Evolutionary conservation across 2,113 vertebrate species (phyloP).

Genomic region (Catharus minimus): DNA sequence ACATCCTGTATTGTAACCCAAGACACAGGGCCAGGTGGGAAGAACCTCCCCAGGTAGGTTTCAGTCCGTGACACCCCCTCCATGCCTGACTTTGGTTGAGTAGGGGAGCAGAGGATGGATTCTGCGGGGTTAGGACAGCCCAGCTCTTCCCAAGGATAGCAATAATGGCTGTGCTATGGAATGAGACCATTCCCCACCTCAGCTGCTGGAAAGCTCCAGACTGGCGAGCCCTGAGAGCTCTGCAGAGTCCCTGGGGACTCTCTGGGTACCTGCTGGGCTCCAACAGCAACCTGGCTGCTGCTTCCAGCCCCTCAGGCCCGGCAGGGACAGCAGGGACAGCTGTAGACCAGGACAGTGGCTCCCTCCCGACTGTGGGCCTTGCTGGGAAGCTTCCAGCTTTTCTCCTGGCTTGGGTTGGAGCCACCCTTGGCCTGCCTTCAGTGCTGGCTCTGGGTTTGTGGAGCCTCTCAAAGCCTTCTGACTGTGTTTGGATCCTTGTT

Average conservation of each 20-base stretch:
- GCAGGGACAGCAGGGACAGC: background rate
- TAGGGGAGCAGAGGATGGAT: background rate
- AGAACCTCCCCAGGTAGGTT: background rate
- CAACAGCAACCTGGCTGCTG: background rate
- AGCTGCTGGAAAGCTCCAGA: fast-evolving
- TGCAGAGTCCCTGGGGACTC: background rate
- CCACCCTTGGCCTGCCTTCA: background rate
- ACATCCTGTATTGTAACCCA: no score
- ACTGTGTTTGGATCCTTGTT: background rate
- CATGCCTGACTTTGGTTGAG: background rate
- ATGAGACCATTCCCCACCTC: background rate
- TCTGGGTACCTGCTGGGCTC: background rate
- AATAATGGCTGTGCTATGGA: no score
- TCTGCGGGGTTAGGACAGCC: background rate
- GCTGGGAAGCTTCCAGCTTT: constrained; percentile 1
- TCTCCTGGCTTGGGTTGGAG: background rate
- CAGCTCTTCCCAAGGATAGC: background rate
- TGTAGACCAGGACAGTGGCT: background rate
- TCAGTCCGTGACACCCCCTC: fast-evolving
- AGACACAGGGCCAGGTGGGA: background rate
- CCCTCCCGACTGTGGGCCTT: background rate
- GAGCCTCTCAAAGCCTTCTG: background rate
- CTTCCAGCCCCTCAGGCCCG: background rate
- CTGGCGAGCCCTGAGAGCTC: background rate
- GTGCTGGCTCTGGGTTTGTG: background rate